Evolutionary conservation across 2,797 vertebrate species (phyloP), one percentile per base, ranked within the genome.

Genomic region (Adelosebastes latens): DNA sequence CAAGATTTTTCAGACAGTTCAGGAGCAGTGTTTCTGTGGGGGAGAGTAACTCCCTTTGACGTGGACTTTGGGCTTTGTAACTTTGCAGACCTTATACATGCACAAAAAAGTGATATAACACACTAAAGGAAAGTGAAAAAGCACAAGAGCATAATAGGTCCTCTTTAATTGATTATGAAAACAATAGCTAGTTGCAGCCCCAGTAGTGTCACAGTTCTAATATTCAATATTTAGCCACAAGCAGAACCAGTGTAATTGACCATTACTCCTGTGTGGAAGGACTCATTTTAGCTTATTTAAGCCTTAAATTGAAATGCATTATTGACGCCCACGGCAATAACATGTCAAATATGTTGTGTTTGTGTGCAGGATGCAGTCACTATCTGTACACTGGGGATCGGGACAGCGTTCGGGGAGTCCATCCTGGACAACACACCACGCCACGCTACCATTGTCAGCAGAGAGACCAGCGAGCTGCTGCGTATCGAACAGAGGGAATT

Each of bases 351-450:
- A 46, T 46, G 42, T 42, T 59, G 25, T 75, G 58, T 82, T 53
- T 85, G 39, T 82, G 59, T 32, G 39, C 85, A 99, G 98, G 98
- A 99, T 96, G 97, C 98, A 2, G 98, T 99, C 91, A 96, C 97
- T 22, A 99, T 99, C 93, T 99, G 98, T 75, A 98, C 98, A 3
- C 93, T 99, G 93, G 98, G 98, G 80, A 96, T 99, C 8, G 98
- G 98, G 82, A 99, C 98, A 0, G 98, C 98, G 52, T 99, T 99
- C 79, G 98, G 98, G 92, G 98, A 99, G 93, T 99, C 98, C 66
- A 98, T 99, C 93, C 94, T 99, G 94, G 98, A 99, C 95, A 99
- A 99, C 93, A 99, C 98, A 1, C 98, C 98, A 18, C 98, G 98
- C 64, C 98, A 99, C 83, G 98, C 98, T 2, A 99, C 98, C 87